Evolutionary conservation across 1,140 invertebrate species (phyloP).

Genomic region (Lepidurus apus): DNA sequence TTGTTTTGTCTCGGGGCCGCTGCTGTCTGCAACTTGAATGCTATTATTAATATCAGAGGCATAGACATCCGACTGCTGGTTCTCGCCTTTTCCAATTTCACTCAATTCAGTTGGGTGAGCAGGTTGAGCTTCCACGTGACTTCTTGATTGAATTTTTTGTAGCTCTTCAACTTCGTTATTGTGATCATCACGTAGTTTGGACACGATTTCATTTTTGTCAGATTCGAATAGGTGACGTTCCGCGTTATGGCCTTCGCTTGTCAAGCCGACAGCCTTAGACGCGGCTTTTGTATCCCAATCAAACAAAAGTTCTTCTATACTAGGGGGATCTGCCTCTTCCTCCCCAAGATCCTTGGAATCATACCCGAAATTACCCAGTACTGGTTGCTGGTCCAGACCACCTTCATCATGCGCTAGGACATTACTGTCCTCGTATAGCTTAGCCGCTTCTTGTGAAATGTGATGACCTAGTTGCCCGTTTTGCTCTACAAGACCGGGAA

Average conservation of each 20-base stretch:
- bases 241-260: neutral
- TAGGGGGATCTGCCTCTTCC: neutral
- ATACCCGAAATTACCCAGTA: neutral
- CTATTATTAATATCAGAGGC: conserved; percentile 7
- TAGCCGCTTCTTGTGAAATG: neutral
- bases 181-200: conserved; percentile 10
- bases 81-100: conserved; percentile 5
- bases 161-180: conserved; percentile 19
- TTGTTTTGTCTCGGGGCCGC: neutral
- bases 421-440: conserved; percentile 17
- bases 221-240: conserved; percentile 7
- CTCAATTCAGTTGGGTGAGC: conserved; percentile 14
- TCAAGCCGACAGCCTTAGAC: neutral
- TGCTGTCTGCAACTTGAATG: neutral
- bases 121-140: conserved; percentile 1
- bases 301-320: neutral
- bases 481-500: neutral
- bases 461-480: neutral
- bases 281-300: neutral
- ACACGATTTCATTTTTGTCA: conserved; percentile 13
- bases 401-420: neutral
- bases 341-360: neutral
- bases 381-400: neutral
- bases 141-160: conserved; percentile 5
- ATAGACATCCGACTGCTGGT: conserved; percentile 4